Evolutionary conservation across 1,140 invertebrate species (phyloP).

Genomic region (Bombus vancouverensis): DNA sequence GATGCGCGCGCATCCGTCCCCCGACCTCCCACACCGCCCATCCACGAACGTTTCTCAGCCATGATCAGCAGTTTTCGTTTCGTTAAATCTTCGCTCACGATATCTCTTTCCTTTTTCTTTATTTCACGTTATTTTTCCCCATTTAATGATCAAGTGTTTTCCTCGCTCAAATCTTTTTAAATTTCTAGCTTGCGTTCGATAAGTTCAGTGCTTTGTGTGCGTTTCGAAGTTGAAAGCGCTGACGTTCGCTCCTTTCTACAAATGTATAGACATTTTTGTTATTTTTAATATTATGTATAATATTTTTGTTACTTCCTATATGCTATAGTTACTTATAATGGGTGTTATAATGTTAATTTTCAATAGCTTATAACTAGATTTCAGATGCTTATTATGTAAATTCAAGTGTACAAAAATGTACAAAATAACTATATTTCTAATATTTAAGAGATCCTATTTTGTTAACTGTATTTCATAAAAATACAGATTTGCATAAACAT

Average conservation of each 20-base stretch:
- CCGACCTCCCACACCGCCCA: background rate
- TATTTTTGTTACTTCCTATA: background rate
- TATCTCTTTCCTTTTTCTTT: background rate
- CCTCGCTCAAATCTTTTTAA: too few species aligned
- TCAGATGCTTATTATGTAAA: too few species aligned
- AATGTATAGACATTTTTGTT: background rate
- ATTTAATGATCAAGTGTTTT: too few species aligned
- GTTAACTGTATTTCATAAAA: background rate
- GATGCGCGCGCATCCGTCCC: constrained; percentile 60
- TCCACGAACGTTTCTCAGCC: background rate
- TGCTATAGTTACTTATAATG: background rate
- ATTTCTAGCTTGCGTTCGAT: background rate
- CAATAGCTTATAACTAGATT: too few species aligned
- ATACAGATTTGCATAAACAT: background rate
- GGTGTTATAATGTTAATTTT: background rate
- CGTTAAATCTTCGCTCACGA: constrained; percentile 3
- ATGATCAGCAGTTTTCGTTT: constrained; percentile 28
- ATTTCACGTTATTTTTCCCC: background rate
- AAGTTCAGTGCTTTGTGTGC: background rate
- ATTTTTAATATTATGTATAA: background rate
- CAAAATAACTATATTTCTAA: too few species aligned
- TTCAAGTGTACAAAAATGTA: too few species aligned
- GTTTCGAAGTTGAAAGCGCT: background rate
- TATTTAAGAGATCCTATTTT: background rate
- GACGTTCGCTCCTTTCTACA: background rate